Conservation (phyloP, 2,113 vertebrate genomes). For the Heterotis niloticus region DNA sequence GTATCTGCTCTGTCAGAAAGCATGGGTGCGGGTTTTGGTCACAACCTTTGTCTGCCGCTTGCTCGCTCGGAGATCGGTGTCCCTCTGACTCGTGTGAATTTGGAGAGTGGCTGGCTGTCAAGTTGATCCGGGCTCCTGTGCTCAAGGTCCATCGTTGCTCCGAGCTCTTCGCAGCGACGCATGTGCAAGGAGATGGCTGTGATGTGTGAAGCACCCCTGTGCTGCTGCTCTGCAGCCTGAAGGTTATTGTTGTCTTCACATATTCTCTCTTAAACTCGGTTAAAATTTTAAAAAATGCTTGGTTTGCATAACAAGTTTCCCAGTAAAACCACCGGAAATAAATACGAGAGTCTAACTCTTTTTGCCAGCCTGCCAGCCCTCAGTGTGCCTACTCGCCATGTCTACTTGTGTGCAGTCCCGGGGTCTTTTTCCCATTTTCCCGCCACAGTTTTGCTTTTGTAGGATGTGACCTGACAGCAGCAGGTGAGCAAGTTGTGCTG, state of each 20-base stretch:
- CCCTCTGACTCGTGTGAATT: neutral
- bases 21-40: neutral
- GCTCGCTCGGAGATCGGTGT: neutral
- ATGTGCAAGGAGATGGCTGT: slow-evolving; percentile 42
- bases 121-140: slow-evolving; percentile 18
- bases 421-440: neutral
- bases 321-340: too few relatives aligned
- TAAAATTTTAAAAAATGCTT: too few relatives aligned
- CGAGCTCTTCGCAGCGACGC: slow-evolving; percentile 5
- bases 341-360: neutral
- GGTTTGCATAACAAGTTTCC: too few relatives aligned
- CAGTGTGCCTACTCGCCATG: too few relatives aligned
- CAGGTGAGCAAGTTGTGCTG: too few relatives aligned
- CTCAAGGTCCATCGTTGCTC: slow-evolving; percentile 27
- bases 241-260: slow-evolving; percentile 43
- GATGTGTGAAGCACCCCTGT: slow-evolving; percentile 34
- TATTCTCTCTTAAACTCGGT: slow-evolving; percentile 3
- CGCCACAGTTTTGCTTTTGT: too few relatives aligned
- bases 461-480: too few relatives aligned
- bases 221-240: slow-evolving; percentile 32
- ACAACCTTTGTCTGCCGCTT: neutral
- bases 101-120: slow-evolving; percentile 19
- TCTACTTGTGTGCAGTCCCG: too few relatives aligned
- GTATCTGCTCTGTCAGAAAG: too few relatives aligned
- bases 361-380: neutral